phyloP scores from a whole-genome alignment of 2,888 invertebrate species.

The Caenorhabditis sp. region DNA sequence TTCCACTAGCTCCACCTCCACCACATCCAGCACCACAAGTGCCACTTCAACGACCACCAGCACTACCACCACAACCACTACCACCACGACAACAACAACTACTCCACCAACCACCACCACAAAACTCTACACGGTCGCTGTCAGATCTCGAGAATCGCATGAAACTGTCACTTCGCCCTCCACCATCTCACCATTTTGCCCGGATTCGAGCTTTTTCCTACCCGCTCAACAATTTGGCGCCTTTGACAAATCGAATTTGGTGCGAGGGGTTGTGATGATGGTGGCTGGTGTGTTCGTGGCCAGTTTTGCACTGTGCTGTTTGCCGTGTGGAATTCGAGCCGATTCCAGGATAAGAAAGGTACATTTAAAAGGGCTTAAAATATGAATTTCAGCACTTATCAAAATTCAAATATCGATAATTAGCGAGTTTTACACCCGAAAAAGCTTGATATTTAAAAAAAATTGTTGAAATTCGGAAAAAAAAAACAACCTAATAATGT shows the following conservation, averaged over 20 bases:
- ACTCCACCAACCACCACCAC: not conserved
- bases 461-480: too few species aligned
- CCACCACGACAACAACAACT: conserved; percentile 13
- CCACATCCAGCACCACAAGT: conserved; percentile 11
- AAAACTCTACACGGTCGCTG: conserved; percentile 17
- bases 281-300: conserved; percentile 43
- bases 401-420: too few species aligned
- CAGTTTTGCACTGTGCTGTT: conserved; percentile 44
- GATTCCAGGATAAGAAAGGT: conserved; percentile 50
- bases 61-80: conserved; percentile 22
- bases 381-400: too few species aligned
- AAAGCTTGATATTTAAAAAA: too few species aligned
- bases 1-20: conserved; percentile 6
- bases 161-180: conserved; percentile 2
- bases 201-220: not conserved
- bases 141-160: conserved; percentile 22
- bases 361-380: too few species aligned
- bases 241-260: not conserved
- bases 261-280: conserved; percentile 5
- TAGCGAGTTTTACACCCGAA: too few species aligned
- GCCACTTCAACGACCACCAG: conserved; percentile 18
- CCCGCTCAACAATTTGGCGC: not conserved
- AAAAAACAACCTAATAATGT: too few species aligned
- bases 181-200: not conserved
- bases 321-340: conserved; percentile 29